Conservation (phyloP, 2,797 vertebrate species). For the Hydrolagus colliei region DNA sequence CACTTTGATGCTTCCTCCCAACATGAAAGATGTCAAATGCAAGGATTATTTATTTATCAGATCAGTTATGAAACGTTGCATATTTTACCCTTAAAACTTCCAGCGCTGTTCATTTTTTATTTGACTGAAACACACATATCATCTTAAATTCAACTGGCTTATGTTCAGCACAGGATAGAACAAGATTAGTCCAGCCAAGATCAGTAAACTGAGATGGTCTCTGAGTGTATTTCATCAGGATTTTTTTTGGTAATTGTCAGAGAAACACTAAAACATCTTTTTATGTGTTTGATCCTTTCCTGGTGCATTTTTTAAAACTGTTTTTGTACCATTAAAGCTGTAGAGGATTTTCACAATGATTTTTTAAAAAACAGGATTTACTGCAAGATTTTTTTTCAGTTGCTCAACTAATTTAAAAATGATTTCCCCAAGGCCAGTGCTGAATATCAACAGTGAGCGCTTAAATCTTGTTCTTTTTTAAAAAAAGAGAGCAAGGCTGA, state of each 20-base stretch:
- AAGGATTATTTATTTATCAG: too few species aligned
- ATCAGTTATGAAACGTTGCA: too few species aligned
- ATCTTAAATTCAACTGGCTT: neutral
- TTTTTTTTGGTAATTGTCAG: neutral
- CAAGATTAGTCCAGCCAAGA: neutral
- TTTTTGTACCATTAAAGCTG: neutral
- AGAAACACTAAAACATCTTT: neutral
- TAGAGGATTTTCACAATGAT: neutral
- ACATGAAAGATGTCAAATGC: too few species aligned
- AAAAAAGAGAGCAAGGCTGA: neutral
- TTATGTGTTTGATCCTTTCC: neutral
- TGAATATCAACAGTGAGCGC: constrained; percentile 1
- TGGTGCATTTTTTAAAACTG: neutral
- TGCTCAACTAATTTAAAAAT: neutral
- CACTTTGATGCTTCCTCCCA: too few species aligned
- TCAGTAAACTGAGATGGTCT: neutral
- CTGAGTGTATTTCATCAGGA: neutral
- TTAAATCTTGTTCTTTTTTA: neutral
- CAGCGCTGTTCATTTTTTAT: too few species aligned
- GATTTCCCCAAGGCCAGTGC: neutral
- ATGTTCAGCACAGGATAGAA: neutral
- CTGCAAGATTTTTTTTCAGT: neutral
- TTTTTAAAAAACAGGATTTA: neutral
- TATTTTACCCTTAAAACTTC: too few species aligned
- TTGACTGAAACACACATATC: neutral